A percentile compares a stretch with the other conserved stretches of the same genome.
phyloP scores from a whole-genome alignment of 2,888 invertebrate genomes.

The Tenthredo notha region DNA sequence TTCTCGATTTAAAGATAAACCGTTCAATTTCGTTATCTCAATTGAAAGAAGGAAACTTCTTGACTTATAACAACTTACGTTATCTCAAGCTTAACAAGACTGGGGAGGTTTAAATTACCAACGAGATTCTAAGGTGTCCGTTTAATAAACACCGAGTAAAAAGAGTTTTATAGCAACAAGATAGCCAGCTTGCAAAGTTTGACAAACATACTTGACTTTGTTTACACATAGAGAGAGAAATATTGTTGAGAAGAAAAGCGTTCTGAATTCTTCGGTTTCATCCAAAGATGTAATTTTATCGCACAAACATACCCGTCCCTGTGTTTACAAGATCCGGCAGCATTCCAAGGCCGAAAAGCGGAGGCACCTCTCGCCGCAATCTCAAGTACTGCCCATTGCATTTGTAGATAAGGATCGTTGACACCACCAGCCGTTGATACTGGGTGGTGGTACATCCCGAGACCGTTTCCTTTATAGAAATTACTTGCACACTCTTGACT shows the following conservation, averaged over 20 bases:
- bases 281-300: neutral
- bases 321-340: slow-evolving; percentile 74
- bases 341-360: slow-evolving; percentile 78
- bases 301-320: slow-evolving; percentile 73
- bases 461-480: slow-evolving; percentile 72
- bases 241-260: neutral
- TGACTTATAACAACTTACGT: neutral
- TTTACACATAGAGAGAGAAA: neutral
- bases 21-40: slow-evolving; percentile 21
- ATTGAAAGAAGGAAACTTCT: neutral
- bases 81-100: neutral
- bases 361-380: slow-evolving; percentile 75
- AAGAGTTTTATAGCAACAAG: neutral
- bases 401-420: slow-evolving; percentile 73
- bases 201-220: neutral
- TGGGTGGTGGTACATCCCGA: slow-evolving; percentile 73
- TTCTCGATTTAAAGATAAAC: neutral
- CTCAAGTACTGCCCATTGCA: slow-evolving; percentile 77
- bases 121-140: slow-evolving; percentile 9
- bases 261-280: neutral
- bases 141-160: neutral
- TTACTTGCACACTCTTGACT: slow-evolving; percentile 72
- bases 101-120: neutral
- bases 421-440: slow-evolving; percentile 68
- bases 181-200: neutral